Base-by-base conservation (phyloP, 2,113 vertebrate species). In the Acinonyx jubatus region DNA sequence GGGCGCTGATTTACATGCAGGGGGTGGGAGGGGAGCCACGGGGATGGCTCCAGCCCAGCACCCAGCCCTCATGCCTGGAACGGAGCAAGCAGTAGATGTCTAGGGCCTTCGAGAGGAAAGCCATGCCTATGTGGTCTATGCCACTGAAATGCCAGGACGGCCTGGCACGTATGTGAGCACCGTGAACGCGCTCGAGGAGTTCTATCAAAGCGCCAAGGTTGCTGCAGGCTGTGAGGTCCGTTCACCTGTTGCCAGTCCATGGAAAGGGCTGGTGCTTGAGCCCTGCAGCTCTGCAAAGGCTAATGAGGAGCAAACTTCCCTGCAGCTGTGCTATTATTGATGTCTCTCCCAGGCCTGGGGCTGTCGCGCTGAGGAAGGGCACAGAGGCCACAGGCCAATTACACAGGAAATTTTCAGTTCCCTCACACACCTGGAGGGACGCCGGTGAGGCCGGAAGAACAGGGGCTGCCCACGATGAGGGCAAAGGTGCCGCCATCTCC, bases 1-100 rank as follows among this genome's bases (percentile, higher is more conserved):
- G 41, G 73, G 66, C 27, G 68, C 45, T 66, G 80, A 92, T 94
- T 97, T 88, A 27, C 27, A 88, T 48, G 79, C 45, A 31, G 69
- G 0, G 4, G 41, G 4, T 14, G 57, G 81, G 21, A 84, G 57
- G 21, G 21, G 41, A 41, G 50, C 31, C 16, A 1, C 19, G 21
- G 81, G 85, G 36, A 50, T 31, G 52, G 50, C 38, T 76, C 25
- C 57, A 45, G 50, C 23, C 41, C 65, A 65, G 61, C 0, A 0
- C 78, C 38, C 5, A 0, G 90, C 81, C 36, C 50, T 13, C 48
- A 36, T 55, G 18, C n/a, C 50, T 87, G 31, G 23, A 96, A 38
- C 21, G 52, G 63, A 92, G 65, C n/a, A 80, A 79, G 82, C 48
- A 55, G 38, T 65, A 61, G 69, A 85, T 36, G 27, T 55, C 50